Conservation (phyloP, 2,113 vertebrate species). For the Nesospiza acunhae region DNA sequence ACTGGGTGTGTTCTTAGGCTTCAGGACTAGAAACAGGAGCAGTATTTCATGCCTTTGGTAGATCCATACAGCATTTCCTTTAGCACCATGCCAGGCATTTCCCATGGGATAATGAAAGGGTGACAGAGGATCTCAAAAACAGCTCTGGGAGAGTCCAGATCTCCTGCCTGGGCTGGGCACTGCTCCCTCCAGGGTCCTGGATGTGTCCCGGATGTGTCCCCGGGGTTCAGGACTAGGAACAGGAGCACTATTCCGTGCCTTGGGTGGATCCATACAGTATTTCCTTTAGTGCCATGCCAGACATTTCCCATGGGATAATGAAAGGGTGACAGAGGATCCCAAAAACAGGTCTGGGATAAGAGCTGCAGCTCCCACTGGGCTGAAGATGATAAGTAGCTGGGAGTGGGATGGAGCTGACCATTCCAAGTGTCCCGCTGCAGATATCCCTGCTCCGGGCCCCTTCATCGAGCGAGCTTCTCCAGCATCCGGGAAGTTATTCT, state of each 20-base stretch:
- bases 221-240: neutral
- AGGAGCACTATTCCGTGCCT: neutral
- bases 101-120: neutral
- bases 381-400: neutral
- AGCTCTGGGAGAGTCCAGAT: too few species aligned
- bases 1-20: rapidly evolving
- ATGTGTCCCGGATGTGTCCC: rapidly evolving
- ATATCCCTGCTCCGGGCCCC: rapidly evolving
- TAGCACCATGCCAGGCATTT: neutral
- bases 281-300: neutral
- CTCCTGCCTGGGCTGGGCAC: neutral
- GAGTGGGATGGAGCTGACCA: neutral
- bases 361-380: neutral
- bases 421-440: neutral
- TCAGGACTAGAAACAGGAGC: neutral
- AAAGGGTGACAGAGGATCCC: neutral
- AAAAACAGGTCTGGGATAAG: neutral
- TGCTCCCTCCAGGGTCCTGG: too few species aligned
- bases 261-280: neutral
- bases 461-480: rapidly evolving
- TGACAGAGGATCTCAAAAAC: neutral
- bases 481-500: neutral
- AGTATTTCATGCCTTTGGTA: rapidly evolving
- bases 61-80: neutral
- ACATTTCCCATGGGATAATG: neutral